Evolutionary conservation across 92 coral and sea anemone species (phyloP).

Genomic region (Ricordea florida): DNA sequence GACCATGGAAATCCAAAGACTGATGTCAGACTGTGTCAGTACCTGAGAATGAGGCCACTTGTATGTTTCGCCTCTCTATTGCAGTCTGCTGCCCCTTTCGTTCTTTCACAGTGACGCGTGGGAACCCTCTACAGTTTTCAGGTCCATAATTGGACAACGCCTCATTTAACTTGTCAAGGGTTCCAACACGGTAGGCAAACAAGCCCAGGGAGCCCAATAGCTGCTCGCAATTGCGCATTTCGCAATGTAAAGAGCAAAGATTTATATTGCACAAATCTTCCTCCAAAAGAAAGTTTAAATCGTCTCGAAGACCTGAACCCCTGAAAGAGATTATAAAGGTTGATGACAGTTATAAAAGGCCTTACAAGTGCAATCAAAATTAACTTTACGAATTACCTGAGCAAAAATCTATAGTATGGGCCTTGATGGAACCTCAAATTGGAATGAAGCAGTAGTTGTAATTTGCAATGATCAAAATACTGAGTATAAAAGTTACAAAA

Average conservation of each 20-base stretch:
- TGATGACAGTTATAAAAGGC: too few species aligned
- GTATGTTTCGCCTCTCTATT: constrained; percentile 36
- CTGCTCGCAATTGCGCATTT: constrained; percentile 41
- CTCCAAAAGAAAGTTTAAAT: constrained; percentile 45
- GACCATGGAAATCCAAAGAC: background rate
- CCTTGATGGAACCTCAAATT: too few species aligned
- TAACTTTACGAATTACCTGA: too few species aligned
- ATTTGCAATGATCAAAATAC: too few species aligned
- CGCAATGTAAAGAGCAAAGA: constrained; percentile 42
- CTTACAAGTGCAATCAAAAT: too few species aligned
- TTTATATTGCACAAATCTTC: constrained; percentile 34
- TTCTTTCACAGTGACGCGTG: constrained; percentile 45
- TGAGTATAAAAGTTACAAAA: too few species aligned
- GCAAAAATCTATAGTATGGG: too few species aligned
- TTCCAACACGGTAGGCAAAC: constrained; percentile 46
- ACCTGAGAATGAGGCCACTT: constrained; percentile 47
- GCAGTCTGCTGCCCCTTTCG: constrained; percentile 34
- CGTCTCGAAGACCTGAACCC: constrained; percentile 28
- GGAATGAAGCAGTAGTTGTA: too few species aligned
- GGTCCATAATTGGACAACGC: constrained; percentile 51
- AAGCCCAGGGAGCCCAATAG: constrained; percentile 41
- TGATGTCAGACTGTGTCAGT: too few species aligned
- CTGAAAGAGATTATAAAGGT: background rate
- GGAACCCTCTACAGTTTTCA: constrained; percentile 27
- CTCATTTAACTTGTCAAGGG: constrained; percentile 26